phyloP scores from a whole-genome alignment of 2,113 vertebrate species.

The Rhinopomastus cyanomelas region DNA sequence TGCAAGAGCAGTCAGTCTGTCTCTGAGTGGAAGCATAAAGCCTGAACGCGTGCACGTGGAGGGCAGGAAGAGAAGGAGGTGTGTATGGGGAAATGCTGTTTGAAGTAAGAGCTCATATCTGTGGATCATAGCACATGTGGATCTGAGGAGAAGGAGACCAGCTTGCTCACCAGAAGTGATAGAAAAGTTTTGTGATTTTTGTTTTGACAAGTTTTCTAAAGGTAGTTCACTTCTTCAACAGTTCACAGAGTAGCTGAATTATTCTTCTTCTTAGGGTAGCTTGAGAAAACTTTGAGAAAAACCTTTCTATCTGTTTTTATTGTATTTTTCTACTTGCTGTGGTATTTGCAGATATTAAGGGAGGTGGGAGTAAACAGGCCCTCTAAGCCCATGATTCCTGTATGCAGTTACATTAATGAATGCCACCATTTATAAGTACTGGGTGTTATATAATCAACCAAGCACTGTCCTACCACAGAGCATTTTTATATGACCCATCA shows the following conservation, averaged over 20 bases:
- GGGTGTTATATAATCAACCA: background rate
- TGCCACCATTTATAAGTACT: background rate
- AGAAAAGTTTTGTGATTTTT: background rate
- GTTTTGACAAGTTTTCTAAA: background rate
- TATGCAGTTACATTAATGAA: background rate
- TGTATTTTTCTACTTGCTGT: conserved; percentile 18
- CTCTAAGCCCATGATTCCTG: conserved; percentile 7
- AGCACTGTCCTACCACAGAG: background rate
- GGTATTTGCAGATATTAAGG: conserved; percentile 20
- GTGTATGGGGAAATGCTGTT: background rate
- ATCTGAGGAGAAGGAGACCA: background rate
- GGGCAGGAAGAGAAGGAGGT: background rate
- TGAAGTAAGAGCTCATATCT: background rate
- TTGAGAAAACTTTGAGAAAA: background rate
- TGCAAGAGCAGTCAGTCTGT: background rate
- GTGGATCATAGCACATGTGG: background rate
- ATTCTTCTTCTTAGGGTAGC: background rate
- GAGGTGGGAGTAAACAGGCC: background rate
- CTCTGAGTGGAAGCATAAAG: background rate
- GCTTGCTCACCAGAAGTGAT: background rate
- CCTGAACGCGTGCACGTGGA: rapidly evolving
- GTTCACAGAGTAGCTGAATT: background rate
- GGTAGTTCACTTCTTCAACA: background rate
- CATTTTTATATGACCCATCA: conserved; percentile 25
- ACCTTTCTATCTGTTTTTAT: conserved; percentile 7